Evolutionary conservation across 2,888 invertebrate genomes (phyloP), one percentile per base, ranked within the genome.

Genomic region (Willowsia nigromaculata): DNA sequence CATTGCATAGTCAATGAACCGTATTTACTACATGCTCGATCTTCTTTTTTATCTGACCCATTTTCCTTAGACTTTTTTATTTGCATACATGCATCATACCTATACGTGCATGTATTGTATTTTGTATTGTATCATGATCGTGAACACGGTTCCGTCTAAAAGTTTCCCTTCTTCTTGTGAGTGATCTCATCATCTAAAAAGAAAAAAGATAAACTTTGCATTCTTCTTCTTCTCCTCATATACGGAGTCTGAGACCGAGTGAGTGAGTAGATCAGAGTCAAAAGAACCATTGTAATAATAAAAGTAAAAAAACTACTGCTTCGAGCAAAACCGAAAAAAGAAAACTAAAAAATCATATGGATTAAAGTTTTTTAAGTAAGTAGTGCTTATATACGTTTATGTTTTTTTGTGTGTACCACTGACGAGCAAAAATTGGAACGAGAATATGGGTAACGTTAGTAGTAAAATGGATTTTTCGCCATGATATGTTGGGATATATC

Each of bases 111-210:
- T 56, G 11, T 22, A 62, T 25, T 62, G 62, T 62, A 27, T 4
- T 62, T 18, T 56, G 56, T 50, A 40, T 62, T 81, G 50, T 62
- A 43, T 81, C 15, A 81, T 59, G 50, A 80, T 80, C 27, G 15
- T 7, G 13, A 13, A 13, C 47, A 47, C 6, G 47, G 6, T 47
- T 15, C 13, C 47, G 2, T 25, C 30, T 22, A 11, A 25, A 3
- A n/a, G n/a, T n/a, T n/a, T n/a, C n/a, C n/a, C n/a, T n/a, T 30
- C 59, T n/a, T 62, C 22, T 43, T 6, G 59, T 30, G 82, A 56
- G 62, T 81, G 53, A 78, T 78, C 81, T 62, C 56, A 62, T 56
- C 56, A 1, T n/a, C 18, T 22, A 11, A 56, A 56, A 56, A 15
- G 47, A 50, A 80, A 33, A 47, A 78, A 25, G n/a, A 80, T 47